These are phyloP conservation scores for Dendrolimus houi DNA, from an alignment of 2,888 invertebrate genomes.

Conservation along the genomic window DNA sequence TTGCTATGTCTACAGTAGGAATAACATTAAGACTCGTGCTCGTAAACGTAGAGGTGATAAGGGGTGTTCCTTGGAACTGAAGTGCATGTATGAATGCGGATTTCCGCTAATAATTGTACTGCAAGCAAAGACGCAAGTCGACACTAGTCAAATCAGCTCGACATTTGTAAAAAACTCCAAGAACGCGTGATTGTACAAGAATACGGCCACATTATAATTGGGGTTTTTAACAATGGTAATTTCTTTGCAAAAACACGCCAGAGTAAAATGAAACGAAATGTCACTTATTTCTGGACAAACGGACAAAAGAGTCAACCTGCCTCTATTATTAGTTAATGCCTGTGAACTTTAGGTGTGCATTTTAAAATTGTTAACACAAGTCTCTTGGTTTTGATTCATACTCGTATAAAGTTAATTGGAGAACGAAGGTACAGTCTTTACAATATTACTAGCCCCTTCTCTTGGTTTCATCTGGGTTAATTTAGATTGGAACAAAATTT, in stretches of 20 bases:
- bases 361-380: neutral
- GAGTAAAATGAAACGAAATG: constrained; percentile 23
- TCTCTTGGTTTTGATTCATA: neutral
- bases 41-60: no score
- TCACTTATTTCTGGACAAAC: constrained; percentile 32
- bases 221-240: constrained; percentile 16
- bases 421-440: no score
- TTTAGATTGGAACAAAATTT: no score
- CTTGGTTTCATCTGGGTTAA: no score
- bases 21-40: no score
- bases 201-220: constrained; percentile 14
- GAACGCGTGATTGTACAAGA: constrained; percentile 11
- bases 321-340: neutral
- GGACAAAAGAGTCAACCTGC: neutral
- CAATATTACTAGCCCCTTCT: no score
- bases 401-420: no score
- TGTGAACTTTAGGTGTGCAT: neutral
- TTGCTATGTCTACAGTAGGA: no score
- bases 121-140: neutral
- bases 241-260: constrained; percentile 10
- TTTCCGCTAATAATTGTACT: neutral
- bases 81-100: no score
- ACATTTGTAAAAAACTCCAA: constrained; percentile 3
- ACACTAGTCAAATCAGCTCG: neutral
- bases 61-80: no score